Evolutionary conservation across 2,888 invertebrate species (phyloP).

Genomic region (Mythimna pallens): DNA sequence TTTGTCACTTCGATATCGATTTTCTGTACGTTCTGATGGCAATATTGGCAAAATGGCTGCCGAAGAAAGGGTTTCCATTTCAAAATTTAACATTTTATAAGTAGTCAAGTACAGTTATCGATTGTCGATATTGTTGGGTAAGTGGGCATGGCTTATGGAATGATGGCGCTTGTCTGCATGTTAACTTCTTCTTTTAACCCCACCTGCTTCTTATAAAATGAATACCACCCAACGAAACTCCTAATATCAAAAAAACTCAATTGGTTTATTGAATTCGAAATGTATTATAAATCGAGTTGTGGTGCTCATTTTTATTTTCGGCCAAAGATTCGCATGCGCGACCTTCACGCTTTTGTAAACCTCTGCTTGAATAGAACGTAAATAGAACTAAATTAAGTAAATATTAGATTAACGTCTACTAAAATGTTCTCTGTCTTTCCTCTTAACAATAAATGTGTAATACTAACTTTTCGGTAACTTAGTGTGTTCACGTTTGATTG

Average conservation of each 20-base stretch:
- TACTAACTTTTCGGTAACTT: constrained; percentile 49
- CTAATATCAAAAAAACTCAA: constrained; percentile 6
- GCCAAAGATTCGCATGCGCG: constrained; percentile 71
- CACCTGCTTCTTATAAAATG: constrained; percentile 81
- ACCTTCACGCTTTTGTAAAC: constrained; percentile 72
- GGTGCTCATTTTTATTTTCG: constrained; percentile 73
- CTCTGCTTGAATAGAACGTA: constrained; percentile 63
- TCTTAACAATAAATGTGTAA: constrained; percentile 53
- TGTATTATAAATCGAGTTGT: constrained; percentile 30
- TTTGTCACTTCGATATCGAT: constrained; percentile 87
- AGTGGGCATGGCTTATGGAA: constrained; percentile 86
- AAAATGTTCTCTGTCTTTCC: constrained; percentile 50
- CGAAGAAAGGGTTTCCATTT: constrained; percentile 88
- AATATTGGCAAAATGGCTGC: constrained; percentile 89
- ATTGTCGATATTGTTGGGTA: constrained; percentile 88
- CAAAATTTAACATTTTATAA: constrained; percentile 79
- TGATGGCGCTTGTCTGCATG: constrained; percentile 74
- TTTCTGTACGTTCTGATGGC: constrained; percentile 80
- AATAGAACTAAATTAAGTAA: constrained; percentile 44
- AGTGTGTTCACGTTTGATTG: constrained; percentile 61
- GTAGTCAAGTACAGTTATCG: constrained; percentile 89
- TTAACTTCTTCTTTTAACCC: constrained; percentile 66
- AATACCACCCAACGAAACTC: constrained; percentile 66
- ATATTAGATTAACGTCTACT: constrained; percentile 45
- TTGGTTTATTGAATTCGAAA: constrained; percentile 5